Conservation (phyloP, 2,797 vertebrate species). For the Chrysolophus pictus region DNA sequence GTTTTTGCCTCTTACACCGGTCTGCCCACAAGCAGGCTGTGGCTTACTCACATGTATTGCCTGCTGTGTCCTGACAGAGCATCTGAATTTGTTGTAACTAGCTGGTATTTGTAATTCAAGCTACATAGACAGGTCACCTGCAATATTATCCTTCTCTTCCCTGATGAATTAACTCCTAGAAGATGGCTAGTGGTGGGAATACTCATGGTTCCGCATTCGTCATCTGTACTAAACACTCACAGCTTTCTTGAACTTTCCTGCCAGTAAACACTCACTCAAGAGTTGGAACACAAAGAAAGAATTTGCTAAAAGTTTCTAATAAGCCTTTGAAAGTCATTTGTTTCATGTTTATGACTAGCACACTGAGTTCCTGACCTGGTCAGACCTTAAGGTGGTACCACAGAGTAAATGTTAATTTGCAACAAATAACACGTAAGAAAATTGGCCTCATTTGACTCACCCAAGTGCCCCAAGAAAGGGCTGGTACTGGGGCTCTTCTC, state of each 20-base stretch:
- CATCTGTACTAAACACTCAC: constrained; percentile 14
- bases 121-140: not conserved
- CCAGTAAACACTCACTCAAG: constrained; percentile 53
- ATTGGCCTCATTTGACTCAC: constrained; percentile 12
- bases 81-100: not conserved
- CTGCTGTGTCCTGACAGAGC: not conserved
- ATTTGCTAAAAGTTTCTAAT: constrained; percentile 41
- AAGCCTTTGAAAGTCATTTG: constrained; percentile 52
- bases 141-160: not conserved
- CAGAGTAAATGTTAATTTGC: constrained; percentile 45
- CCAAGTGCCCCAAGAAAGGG: not conserved
- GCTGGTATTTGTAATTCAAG: constrained; percentile 1
- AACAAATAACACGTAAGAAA: constrained; percentile 33
- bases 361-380: constrained; percentile 49
- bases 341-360: constrained; percentile 41
- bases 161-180: not conserved
- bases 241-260: constrained; percentile 37
- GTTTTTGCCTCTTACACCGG: not conserved
- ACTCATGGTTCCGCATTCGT: not conserved
- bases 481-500: not conserved
- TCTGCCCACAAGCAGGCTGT: not conserved
- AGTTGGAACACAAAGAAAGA: constrained; percentile 61
- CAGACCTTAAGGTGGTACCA: constrained; percentile 59
- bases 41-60: not conserved
- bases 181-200: constrained; percentile 24